A percentile compares a stretch with the other conserved stretches of the same genome.
Evolutionary conservation across 2,113 vertebrate species (phyloP).

Genomic region (Protobothrops flavoviridis): DNA sequence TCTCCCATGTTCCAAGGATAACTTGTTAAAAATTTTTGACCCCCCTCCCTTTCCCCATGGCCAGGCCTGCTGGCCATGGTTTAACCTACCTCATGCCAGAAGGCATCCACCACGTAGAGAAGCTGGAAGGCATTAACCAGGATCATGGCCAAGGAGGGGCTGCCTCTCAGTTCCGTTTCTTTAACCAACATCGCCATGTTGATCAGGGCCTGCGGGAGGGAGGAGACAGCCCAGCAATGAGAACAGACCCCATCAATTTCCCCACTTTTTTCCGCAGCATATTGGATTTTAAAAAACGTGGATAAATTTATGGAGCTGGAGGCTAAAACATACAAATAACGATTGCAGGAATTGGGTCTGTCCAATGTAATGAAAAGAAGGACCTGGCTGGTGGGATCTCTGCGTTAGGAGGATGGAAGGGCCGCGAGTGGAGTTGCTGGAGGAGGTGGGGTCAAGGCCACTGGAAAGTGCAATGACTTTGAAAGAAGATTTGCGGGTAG

Average conservation of each 20-base stretch:
- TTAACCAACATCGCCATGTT: conserved; percentile 85
- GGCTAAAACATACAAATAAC: too few relatives aligned
- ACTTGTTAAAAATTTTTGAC: neutral
- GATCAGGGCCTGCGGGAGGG: conserved; percentile 57
- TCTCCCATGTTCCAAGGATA: neutral
- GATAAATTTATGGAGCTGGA: neutral
- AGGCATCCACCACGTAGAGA: conserved; percentile 82
- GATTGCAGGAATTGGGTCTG: too few relatives aligned
- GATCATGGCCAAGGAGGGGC: conserved; percentile 84
- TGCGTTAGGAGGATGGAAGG: too few relatives aligned
- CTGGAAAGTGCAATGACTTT: too few relatives aligned
- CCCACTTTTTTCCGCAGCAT: neutral
- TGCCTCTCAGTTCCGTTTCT: conserved; percentile 78
- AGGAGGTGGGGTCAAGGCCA: too few relatives aligned
- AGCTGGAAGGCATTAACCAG: conserved; percentile 86
- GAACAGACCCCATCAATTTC: neutral
- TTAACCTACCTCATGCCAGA: conserved; percentile 83
- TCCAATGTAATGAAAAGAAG: too few relatives aligned
- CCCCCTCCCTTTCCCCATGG: neutral
- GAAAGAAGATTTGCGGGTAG: too few relatives aligned
- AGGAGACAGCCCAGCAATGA: neutral
- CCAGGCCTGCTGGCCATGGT: neutral
- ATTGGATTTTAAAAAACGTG: neutral
- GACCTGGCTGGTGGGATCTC: too few relatives aligned
- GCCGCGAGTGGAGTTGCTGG: too few relatives aligned